Evolutionary conservation across 2,888 invertebrate genomes (phyloP), one percentile per base, ranked within the genome.

Genomic region (Heterodera filipjevi): DNA sequence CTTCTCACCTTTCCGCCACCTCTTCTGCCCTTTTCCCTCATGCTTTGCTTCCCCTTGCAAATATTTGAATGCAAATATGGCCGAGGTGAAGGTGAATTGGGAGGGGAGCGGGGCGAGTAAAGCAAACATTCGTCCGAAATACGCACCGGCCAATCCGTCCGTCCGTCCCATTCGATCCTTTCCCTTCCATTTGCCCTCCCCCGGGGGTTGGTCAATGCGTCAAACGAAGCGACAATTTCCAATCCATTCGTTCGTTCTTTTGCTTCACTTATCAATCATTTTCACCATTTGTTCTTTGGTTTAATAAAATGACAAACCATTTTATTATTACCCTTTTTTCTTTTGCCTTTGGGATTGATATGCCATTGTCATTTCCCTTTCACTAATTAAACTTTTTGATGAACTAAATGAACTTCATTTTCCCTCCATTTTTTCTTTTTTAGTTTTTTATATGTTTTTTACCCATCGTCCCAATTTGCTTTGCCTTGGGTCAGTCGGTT

Each of bases 61-160:
- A 59, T 27, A 59, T 59, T 59, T 59, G 59, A n/a, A 59, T 59
- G 59, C 59, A 59, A 59, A 59, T 59, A 59, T 59, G 59, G 59
- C 59, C 59, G 27, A 59, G 27, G 27, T 59, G 59, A 59, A 59
- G 59, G 59, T 59, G 59, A 59, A 59, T 59, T 59, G 59, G 27
- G 27, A 59, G 59, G n/a, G 22, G 59, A 39, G 39, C 39, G 59
- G 59, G 27, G 27, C 59, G n/a, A 6, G 27, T n/a, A 59, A 27
- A 59, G 59, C 59, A 59, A 59, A 59, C 59, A 59, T 27, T 27
- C 59, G 5, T 59, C 59, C 8, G 27, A 59, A 59, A 59, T 59
- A 59, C 22, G 27, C 27, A 27, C 53, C n/a, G 6, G 1, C 53
- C 53, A 3, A 22, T 53, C 49, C 49, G 5, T 22, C 49, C 49